phyloP scores from a whole-genome alignment of 2,797 vertebrate genomes.

The Xyrichtys novacula region DNA sequence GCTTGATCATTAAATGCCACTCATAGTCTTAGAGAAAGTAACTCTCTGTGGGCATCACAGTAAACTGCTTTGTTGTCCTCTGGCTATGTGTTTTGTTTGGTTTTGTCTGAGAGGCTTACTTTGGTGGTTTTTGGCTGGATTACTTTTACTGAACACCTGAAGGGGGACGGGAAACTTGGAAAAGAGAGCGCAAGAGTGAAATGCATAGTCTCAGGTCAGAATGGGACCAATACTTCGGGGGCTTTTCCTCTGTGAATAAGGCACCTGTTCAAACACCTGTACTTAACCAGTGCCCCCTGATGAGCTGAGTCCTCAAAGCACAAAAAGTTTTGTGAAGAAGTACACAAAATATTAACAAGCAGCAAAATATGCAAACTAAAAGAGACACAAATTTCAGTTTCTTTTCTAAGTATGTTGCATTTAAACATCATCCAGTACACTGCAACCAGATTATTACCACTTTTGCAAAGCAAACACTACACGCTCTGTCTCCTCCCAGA shows the following conservation, averaged over 20 bases:
- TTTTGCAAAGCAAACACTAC: slow-evolving; percentile 40
- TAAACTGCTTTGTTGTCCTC: background rate
- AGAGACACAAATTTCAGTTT: background rate
- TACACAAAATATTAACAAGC: too few species aligned
- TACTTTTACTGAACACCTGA: too few species aligned
- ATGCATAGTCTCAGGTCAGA: too few species aligned
- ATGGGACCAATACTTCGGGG: too few species aligned
- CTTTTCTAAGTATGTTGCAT: slow-evolving; percentile 11
- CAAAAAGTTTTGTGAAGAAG: too few species aligned
- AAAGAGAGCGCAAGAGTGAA: too few species aligned
- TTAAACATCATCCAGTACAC: slow-evolving; percentile 20
- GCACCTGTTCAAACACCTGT: too few species aligned
- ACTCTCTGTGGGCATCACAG: background rate
- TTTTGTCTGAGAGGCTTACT: background rate
- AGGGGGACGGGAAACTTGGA: too few species aligned
- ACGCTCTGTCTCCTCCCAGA: slow-evolving; percentile 42
- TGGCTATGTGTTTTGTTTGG: background rate
- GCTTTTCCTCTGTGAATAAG: too few species aligned
- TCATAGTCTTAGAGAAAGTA: background rate
- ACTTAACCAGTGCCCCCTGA: too few species aligned
- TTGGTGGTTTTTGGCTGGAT: too few species aligned
- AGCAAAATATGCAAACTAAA: background rate
- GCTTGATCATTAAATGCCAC: background rate
- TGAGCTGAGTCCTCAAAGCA: too few species aligned
- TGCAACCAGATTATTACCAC: slow-evolving; percentile 39